These are phyloP conservation scores for Paramormyrops hopkinsi DNA, from an alignment of 2,797 vertebrate genomes.

Conservation along the genomic window DNA sequence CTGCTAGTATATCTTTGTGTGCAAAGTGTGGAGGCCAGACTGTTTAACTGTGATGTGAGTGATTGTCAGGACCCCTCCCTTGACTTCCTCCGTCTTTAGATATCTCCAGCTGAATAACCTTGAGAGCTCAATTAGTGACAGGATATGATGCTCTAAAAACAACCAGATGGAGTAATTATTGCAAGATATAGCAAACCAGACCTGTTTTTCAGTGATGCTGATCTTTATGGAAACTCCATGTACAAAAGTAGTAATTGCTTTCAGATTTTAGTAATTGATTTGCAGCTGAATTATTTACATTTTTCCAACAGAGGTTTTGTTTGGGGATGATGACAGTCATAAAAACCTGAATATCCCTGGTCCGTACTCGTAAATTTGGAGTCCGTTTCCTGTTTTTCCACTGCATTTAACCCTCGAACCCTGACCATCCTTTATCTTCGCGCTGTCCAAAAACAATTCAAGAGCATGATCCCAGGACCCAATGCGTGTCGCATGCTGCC, in stretches of 20 bases:
- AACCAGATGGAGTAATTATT: background rate
- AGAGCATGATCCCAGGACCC: background rate
- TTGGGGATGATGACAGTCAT: background rate
- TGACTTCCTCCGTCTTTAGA: background rate
- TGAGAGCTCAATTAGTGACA: background rate
- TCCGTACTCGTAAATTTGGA: background rate
- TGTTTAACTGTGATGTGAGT: background rate
- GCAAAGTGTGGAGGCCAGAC: background rate
- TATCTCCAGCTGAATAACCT: constrained; percentile 9
- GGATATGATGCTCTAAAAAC: background rate
- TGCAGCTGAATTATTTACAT: background rate
- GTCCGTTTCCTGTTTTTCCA: constrained; percentile 12
- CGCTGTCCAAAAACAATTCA: background rate
- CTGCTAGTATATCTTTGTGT: background rate
- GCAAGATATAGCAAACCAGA: background rate
- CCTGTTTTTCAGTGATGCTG: background rate
- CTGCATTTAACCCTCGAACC: background rate
- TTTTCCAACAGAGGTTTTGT: background rate
- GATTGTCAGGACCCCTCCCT: background rate
- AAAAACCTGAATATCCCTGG: background rate
- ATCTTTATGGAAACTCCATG: background rate
- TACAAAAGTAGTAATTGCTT: constrained; percentile 6
- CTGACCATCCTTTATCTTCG: background rate
- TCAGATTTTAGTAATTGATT: background rate
- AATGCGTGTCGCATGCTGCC: background rate